Evolutionary conservation across 1,140 invertebrate genomes (phyloP), one percentile per base, ranked within the genome.

Genomic region (Scaptomyza pallida): DNA sequence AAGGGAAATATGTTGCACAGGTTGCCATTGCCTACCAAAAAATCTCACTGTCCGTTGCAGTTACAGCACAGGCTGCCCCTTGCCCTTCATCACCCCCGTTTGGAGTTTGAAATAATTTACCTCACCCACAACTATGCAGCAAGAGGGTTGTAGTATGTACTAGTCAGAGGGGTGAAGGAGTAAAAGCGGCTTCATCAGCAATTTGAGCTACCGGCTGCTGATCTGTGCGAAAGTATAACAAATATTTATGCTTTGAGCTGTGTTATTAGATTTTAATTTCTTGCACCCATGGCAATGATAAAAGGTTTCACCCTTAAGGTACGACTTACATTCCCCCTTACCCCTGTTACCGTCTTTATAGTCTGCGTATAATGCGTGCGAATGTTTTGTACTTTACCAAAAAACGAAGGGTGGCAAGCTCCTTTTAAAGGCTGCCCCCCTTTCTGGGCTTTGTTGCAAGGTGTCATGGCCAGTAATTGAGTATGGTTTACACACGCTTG

Each of bases 181-280:
- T 47, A n/a, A 8, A n/a, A 44, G 65, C 54, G 43, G 59, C 72
- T 75, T 61, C 65, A 75, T 78, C 50, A 69, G 79, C 41, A 70
- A 30, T 71, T 70, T 67, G 63, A 57, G 61, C 47, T 44, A 67
- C 54, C 55, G 63, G 48, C 13, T 30, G 6, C 26, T 59, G 62
- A 67, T 65, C 62, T 60, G 47, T 67, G 43, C 48, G 40, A 86
- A 86, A 88, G 82, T 72, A 86, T 81, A 86, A 81, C 82, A 88
- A 88, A 88, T 88, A 88, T 88, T 89, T 88, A 89, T 89, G 83
- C 83, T 78, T 56, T 82, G 82, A 88, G 75, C 83, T 88, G 82
- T 88, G 78, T 89, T 88, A 88, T 88, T 88, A 89, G 82, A 88
- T 89, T 88, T 88, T 88, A 88, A 88, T 88, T 88, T 88, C 82